Evolutionary conservation across 2,797 vertebrate species (phyloP), one percentile per base, ranked within the genome.

Genomic region (Onychomys torridus): DNA sequence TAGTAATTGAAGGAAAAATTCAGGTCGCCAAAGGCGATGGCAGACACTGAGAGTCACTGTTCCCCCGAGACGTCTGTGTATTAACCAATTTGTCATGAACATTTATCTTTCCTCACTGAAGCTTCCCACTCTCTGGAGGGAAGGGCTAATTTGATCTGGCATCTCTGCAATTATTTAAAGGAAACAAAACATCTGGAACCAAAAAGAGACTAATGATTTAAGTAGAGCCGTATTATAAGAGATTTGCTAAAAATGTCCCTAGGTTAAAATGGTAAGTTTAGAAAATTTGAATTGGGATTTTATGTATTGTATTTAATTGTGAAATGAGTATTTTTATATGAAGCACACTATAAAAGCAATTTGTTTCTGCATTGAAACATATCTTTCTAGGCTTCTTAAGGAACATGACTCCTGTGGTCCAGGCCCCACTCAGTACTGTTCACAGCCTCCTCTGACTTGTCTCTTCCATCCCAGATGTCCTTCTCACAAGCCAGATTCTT

Each of bases 61-160:
- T 91, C 61, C 91, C 93, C 61, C 14, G 78, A 96, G 93, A 88
- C 57, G 34, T 83, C 67, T 91, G 12, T 96, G 95, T 91, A 95
- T 94, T 95, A 97, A 89, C 61, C 49, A 97, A 89, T 96, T 95
- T 95, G 69, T 76, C 85, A 91, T 96, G 96, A 93, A 94, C 89
- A 89, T 91, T 97, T 91, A 52, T 91, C 83, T 98, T 93, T 97
- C 69, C 29, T 94, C 29, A 46, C 75, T 79, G 67, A 71, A 92
- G 57, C 7, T 92, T 97, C 96, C 96, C 88, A 59, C 65, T 96
- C 96, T 87, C 61, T 63, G 96, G 96, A 96, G 91, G 61, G 34
- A 95, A 92, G 25, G 27, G 61, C 77, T 97, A 95, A 95, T 96
- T 95, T 93, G 63, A 91, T 85, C 84, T 91, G 90, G 91, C 78